Conservation (phyloP, 2,888 invertebrate genomes). For the Parochlus steinenii region DNA sequence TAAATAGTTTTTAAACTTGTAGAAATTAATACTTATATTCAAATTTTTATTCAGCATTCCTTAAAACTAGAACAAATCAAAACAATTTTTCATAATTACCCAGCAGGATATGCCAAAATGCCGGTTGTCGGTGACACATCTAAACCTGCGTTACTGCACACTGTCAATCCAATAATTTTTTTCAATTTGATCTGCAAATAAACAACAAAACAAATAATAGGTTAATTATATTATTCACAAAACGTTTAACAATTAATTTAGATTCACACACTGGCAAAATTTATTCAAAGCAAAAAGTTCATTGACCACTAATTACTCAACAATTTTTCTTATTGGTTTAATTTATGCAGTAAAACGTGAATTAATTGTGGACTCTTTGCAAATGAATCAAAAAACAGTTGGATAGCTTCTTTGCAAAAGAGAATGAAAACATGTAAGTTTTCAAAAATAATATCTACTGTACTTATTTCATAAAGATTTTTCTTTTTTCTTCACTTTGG, state of each 20-base stretch:
- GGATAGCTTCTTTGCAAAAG: too few relatives aligned
- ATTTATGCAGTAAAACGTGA: too few relatives aligned
- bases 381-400: too few relatives aligned
- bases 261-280: not conserved
- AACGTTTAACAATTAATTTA: not conserved
- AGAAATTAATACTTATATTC: not conserved
- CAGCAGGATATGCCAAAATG: constrained; percentile 88
- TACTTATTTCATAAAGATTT: too few relatives aligned
- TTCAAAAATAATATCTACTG: too few relatives aligned
- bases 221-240: constrained; percentile 1
- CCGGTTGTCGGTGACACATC: constrained; percentile 77
- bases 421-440: too few relatives aligned
- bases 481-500: too few relatives aligned
- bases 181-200: constrained; percentile 81
- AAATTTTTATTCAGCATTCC: not conserved
- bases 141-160: constrained; percentile 79
- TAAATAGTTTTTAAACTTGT: not conserved
- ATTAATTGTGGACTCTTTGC: too few relatives aligned
- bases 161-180: constrained; percentile 87
- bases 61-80: not conserved
- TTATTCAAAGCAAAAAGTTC: constrained; percentile 8
- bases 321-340: too few relatives aligned
- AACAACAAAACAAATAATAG: not conserved
- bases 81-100: constrained; percentile 49
- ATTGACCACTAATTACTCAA: too few relatives aligned